Base-by-base conservation (phyloP, 2,888 invertebrate species). In the Orchesella flavescens region DNA sequence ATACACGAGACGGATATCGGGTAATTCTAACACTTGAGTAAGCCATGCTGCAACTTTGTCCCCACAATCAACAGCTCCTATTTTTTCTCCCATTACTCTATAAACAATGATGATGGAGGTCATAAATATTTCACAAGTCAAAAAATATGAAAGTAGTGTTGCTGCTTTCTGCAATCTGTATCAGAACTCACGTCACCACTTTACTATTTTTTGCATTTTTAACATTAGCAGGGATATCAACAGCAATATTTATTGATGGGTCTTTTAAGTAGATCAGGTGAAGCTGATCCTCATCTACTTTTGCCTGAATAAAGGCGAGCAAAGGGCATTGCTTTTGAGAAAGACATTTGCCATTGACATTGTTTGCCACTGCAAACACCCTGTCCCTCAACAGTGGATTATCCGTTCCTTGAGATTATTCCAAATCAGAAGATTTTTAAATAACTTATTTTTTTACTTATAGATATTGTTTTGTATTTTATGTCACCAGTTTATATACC, bases 21-120 rank as follows among this genome's bases (percentile, higher is more conserved):
- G 66, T 17, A 68, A 61, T 55, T 66, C 69, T n/a, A 78, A 72
- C n/a, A 87, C 49, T 21, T 34, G 83, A 9, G 21, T 43, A 4
- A 87, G 43, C 87, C 87, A 88, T 13, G 69, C 23, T 55, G 84
- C 84, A 53, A 84, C 85, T 43, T 84, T 77, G 69, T 88, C 87
- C 1, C 88, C 88, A 65, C 88, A 88, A 57, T 88, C 88, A 10
- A 86, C 10, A 34, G 66, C 86, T 1, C 61, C 59, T 5, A 88
- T 12, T 24, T 75, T 85, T 66, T 84, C 81, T 43, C 80, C 82
- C 15, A 75, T 71, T 53, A 86, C 55, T 24, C 86, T 87, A 23
- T 44, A 1, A 53, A 65, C 19, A 63, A 43, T n/a, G n/a, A n/a
- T n/a, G n/a, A n/a, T n/a, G n/a, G n/a, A n/a, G n/a, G n/a, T 49